Evolutionary conservation across 2,113 vertebrate genomes (phyloP), one percentile per base, ranked within the genome.

Genomic region (Rhagologus leucostigma): DNA sequence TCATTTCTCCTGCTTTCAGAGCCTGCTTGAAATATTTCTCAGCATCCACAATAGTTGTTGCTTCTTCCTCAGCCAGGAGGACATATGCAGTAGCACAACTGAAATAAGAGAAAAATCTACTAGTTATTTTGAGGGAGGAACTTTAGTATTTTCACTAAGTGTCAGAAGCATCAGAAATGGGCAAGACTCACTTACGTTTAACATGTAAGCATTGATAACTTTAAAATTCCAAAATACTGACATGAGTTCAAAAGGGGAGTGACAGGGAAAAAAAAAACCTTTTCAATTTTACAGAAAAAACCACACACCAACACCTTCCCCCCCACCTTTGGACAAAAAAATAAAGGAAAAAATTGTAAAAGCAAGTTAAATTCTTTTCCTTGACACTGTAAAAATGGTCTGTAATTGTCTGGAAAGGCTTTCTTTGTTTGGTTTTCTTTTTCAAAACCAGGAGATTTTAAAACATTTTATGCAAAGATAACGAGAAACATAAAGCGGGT

Each of bases 61-160:
- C 99, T 97, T 99, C 99, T 97, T 99, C 99, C 85, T 99, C 99
- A 47, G 99, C 99, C 79, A 99, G 95, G 6, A 99, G 99, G 52
- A 99, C 99, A 18, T 99, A 99, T 0, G 99, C 99, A 70, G 99
- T 99, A 74, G 99, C 99, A 97, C 99, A 99, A 85, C 99, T 99
- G 96, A 37, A 87, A 91, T 5, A 49, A 49, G 35, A 77, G 67
- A 73, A 89, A 59, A 22, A 20, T 0, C 1, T 16, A 30, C 27
- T 22, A 15, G 23, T 65, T 42, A 65, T 30, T 60, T 55, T 35
- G 24, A 88, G 27, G 13, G 53, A 83, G 9, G 33, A 37, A 39
- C 26, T 27, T 65, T 7, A 29, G 16, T 26, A 15, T 17, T 80
- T 57, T 67, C 39, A 68, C 0, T 46, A 46, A 39, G 22, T 6